Percentiles rank a stretch among this genome's conserved stretches.
These are phyloP conservation scores for Muschampia plurimacula DNA, from an alignment of 2,888 invertebrate genomes.

Conservation along the genomic window DNA sequence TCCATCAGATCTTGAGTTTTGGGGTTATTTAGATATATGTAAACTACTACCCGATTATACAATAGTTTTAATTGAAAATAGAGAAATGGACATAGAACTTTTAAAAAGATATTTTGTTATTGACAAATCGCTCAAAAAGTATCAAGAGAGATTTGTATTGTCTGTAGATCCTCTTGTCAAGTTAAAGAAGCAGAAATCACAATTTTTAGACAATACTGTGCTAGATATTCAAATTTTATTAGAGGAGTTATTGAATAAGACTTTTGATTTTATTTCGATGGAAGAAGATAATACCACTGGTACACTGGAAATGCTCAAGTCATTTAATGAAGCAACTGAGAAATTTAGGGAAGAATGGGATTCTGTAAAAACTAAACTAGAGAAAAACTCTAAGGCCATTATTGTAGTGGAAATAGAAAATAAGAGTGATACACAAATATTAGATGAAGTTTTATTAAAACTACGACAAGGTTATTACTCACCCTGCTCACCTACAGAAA, in stretches of 20 bases:
- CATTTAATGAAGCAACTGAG: conserved; percentile 62
- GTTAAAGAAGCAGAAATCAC: conserved; percentile 56
- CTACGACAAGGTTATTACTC: conserved; percentile 66
- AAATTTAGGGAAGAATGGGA: conserved; percentile 73
- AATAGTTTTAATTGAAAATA: conserved; percentile 82
- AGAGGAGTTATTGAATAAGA: conserved; percentile 50
- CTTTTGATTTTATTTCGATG: conserved; percentile 45
- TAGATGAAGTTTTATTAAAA: conserved; percentile 68
- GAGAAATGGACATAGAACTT: conserved; percentile 68
- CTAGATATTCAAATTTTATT: conserved; percentile 57
- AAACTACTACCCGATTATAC: conserved; percentile 84
- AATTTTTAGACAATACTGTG: conserved; percentile 41
- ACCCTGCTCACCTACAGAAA: conserved; percentile 57
- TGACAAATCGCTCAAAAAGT: conserved; percentile 57
- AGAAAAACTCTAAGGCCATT: conserved; percentile 66
- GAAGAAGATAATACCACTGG: conserved; percentile 40
- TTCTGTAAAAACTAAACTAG: conserved; percentile 70
- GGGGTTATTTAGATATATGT: conserved; percentile 72
- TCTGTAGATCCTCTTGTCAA: conserved; percentile 67
- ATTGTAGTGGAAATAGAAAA: conserved; percentile 78
- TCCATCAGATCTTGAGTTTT: conserved; percentile 76
- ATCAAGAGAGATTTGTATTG: conserved; percentile 59
- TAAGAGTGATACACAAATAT: conserved; percentile 68
- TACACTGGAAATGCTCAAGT: conserved; percentile 48
- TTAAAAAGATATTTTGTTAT: conserved; percentile 67